phyloP scores from a whole-genome alignment of 1,140 invertebrate species.

The Scaptomyza hsui region DNA sequence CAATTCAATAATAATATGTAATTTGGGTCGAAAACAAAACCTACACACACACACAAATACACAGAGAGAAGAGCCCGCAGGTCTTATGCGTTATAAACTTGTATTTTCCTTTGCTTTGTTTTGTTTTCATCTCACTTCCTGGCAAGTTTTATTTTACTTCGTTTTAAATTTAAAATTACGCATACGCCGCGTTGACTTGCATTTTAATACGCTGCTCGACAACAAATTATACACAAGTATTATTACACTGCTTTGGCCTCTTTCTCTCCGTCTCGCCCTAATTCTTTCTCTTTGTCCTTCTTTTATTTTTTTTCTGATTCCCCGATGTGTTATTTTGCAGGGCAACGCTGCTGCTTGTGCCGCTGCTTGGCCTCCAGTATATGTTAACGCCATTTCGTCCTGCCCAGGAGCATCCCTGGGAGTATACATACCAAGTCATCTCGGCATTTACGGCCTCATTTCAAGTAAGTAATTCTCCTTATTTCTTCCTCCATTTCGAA shows the following conservation, averaged over 20 bases:
- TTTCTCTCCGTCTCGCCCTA: neutral
- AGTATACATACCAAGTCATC: conserved; percentile 90
- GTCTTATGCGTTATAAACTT: conserved; percentile 77
- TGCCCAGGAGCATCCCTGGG: conserved; percentile 87
- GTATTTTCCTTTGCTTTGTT: conserved; percentile 33
- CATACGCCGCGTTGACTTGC: conserved; percentile 76
- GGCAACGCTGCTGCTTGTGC: conserved; percentile 94
- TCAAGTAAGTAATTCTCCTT: conserved; percentile 88
- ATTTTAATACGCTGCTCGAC: conserved; percentile 65
- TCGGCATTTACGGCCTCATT: conserved; percentile 94
- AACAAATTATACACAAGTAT: conserved; percentile 49
- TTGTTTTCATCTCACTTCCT: conserved; percentile 17
- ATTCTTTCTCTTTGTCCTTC: neutral
- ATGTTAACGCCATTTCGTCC: conserved; percentile 95
- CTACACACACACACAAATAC: conserved; percentile 15
- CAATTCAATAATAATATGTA: conserved; percentile 49
- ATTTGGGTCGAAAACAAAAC: conserved; percentile 6
- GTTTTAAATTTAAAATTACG: conserved; percentile 81
- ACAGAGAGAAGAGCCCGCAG: conserved; percentile 37
- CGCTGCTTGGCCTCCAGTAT: conserved; percentile 93
- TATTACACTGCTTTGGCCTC: conserved; percentile 22
- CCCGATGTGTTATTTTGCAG: conserved; percentile 83
- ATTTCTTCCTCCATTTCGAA: neutral
- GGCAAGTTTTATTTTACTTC: conserved; percentile 50
- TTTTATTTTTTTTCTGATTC: conserved; percentile 35